These are phyloP conservation scores for Ophioderma brevispina DNA, from an alignment of 35 echinoderm and acorn worm genomes.

Conservation along the genomic window DNA sequence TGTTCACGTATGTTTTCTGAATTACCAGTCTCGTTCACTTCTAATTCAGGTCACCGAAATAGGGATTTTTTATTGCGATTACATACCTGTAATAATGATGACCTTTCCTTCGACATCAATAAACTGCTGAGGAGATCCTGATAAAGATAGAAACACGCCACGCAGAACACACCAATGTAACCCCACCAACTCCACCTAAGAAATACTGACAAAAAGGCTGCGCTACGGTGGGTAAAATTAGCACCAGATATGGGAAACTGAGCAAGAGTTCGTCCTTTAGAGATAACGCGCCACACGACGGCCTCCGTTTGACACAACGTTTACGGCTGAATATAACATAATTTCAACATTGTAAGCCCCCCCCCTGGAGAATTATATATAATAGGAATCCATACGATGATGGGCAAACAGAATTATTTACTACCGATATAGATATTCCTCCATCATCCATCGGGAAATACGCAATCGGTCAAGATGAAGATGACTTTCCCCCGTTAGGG, in stretches of 20 bases:
- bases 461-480: background rate
- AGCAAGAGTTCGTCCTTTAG: conserved; percentile 68
- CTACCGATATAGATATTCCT: background rate
- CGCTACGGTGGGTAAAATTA: conserved; percentile 72
- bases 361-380: background rate
- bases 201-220: conserved; percentile 87
- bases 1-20: too few species aligned
- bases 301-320: conserved; percentile 81
- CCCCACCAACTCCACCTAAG: conserved; percentile 79
- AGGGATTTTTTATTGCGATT: background rate
- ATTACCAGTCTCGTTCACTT: too few species aligned
- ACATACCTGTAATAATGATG: conserved; percentile 80
- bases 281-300: conserved; percentile 74
- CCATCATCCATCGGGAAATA: background rate
- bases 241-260: conserved; percentile 70
- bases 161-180: conserved; percentile 66
- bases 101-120: conserved; percentile 61
- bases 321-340: conserved; percentile 79
- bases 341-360: conserved; percentile 51
- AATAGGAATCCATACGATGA: background rate
- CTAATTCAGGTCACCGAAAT: too few species aligned
- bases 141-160: conserved; percentile 71
- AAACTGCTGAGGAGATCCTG: conserved; percentile 76
- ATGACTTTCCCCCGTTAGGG: background rate
- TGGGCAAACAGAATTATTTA: background rate